These are phyloP conservation scores for Clanis bilineata DNA, from an alignment of 2,888 invertebrate species.

Conservation along the genomic window DNA sequence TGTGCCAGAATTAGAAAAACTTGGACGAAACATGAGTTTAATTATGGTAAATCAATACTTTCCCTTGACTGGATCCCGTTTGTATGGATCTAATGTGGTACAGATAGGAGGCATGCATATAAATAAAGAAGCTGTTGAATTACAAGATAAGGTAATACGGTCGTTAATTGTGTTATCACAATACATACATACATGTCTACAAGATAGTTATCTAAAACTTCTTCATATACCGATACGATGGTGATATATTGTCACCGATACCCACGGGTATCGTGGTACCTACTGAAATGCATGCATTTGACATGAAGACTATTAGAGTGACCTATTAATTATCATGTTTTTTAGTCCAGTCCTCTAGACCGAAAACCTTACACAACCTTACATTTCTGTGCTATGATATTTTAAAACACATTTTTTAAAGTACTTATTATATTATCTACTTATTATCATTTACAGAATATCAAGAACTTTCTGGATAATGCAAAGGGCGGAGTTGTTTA, in stretches of 20 bases:
- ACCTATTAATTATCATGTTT: too few relatives aligned
- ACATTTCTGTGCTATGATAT: too few relatives aligned
- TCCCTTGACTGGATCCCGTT: slow-evolving; percentile 71
- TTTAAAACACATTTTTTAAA: too few relatives aligned
- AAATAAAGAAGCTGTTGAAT: slow-evolving; percentile 21
- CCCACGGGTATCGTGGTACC: too few relatives aligned
- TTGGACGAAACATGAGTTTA: slow-evolving; percentile 46
- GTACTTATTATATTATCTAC: not conserved
- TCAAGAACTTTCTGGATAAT: slow-evolving; percentile 81
- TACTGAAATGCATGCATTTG: too few relatives aligned
- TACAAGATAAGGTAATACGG: slow-evolving; percentile 29
- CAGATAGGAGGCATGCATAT: slow-evolving; percentile 80
- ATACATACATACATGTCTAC: too few relatives aligned
- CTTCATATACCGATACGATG: too few relatives aligned
- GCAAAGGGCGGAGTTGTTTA: slow-evolving; percentile 84
- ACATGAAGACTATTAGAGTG: too few relatives aligned
- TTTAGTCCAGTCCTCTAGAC: too few relatives aligned
- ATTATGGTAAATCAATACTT: slow-evolving; percentile 76
- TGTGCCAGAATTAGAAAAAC: slow-evolving; percentile 39
- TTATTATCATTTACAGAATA: slow-evolving; percentile 28
- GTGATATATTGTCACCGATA: too few relatives aligned
- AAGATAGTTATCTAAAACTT: too few relatives aligned
- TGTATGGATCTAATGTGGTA: slow-evolving; percentile 69
- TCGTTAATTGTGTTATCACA: not conserved
- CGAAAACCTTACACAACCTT: too few relatives aligned